A percentile compares a stretch with the other conserved stretches of the same genome.
phyloP scores from a whole-genome alignment of 1,140 invertebrate species.

The Choristoneura fumiferana region DNA sequence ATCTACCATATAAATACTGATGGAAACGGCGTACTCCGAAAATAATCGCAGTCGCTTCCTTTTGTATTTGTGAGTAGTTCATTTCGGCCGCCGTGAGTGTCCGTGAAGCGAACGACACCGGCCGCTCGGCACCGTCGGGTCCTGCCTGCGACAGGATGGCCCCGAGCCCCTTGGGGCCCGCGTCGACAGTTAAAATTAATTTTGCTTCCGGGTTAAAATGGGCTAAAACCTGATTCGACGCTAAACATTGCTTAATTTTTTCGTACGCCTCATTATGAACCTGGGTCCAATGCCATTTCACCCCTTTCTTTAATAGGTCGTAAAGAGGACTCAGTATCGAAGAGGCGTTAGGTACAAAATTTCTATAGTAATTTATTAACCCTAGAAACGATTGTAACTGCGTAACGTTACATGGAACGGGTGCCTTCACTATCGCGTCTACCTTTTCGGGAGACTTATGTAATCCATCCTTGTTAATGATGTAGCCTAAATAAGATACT shows the following conservation, averaged over 20 bases:
- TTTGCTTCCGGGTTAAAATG: conserved; percentile 52
- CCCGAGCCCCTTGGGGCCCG: conserved; percentile 34
- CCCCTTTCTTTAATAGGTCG: no score
- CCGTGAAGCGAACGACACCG: conserved; percentile 59
- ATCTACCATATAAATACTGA: no score
- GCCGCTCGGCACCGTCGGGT: conserved; percentile 32
- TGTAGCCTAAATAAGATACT: conserved; percentile 49
- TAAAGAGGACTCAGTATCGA: conserved; percentile 49
- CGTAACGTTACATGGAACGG: conserved; percentile 44
- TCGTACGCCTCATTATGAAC: conserved; percentile 33
- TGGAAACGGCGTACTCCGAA: no score
- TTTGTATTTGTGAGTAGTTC: conserved; percentile 63
- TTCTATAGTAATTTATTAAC: no score
- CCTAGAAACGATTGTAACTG: no score
- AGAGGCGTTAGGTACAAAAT: conserved; percentile 49
- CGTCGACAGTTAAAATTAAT: conserved; percentile 39
- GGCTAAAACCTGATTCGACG: conserved; percentile 36
- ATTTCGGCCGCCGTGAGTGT: conserved; percentile 50
- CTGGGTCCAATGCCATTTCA: no score
- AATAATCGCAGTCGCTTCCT: no score
- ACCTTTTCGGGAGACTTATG: conserved; percentile 33
- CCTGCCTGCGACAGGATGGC: conserved; percentile 34
- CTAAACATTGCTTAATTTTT: conserved; percentile 31
- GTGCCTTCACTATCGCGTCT: conserved; percentile 44
- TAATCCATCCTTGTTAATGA: no score